Evolutionary conservation across 2,113 vertebrate species (phyloP).

Genomic region (Pao palembangensis): DNA sequence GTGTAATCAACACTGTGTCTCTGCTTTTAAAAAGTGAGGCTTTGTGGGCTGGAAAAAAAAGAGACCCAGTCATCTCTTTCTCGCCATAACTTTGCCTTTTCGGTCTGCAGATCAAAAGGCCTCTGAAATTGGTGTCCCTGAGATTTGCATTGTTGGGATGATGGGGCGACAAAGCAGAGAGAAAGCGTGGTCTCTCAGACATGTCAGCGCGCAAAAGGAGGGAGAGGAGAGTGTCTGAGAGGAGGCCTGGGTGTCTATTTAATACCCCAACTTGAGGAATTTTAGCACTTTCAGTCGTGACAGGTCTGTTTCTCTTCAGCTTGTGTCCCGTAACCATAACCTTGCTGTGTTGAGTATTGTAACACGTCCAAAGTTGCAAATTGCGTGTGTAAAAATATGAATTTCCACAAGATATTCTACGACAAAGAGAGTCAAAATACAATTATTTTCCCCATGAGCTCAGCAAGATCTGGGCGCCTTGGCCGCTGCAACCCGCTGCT

Average conservation of each 20-base stretch:
- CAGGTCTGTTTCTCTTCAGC: constrained; percentile 10
- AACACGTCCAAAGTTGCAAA: neutral
- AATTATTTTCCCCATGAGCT: neutral
- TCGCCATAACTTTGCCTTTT: constrained; percentile 86
- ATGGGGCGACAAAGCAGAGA: constrained; percentile 82
- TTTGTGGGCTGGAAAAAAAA: neutral
- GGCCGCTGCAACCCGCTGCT: constrained; percentile 89
- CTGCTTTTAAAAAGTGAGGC: constrained; percentile 39
- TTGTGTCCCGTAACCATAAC: neutral
- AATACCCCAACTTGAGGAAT: constrained; percentile 63
- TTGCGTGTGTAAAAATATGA: neutral
- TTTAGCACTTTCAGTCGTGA: constrained; percentile 34
- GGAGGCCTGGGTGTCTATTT: constrained; percentile 61
- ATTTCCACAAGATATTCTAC: neutral
- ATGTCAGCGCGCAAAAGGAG: constrained; percentile 79
- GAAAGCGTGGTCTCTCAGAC: constrained; percentile 85
- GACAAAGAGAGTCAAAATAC: neutral
- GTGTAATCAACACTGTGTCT: constrained; percentile 50
- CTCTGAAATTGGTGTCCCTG: constrained; percentile 76
- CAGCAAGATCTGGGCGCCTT: neutral
- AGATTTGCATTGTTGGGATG: constrained; percentile 87
- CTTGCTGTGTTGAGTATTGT: neutral
- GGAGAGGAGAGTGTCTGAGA: constrained; percentile 55
- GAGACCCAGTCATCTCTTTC: constrained; percentile 72
- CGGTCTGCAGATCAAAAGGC: constrained; percentile 91